Base-by-base conservation (phyloP, 2,888 invertebrate species). In the Nemotelus pantherinus region DNA sequence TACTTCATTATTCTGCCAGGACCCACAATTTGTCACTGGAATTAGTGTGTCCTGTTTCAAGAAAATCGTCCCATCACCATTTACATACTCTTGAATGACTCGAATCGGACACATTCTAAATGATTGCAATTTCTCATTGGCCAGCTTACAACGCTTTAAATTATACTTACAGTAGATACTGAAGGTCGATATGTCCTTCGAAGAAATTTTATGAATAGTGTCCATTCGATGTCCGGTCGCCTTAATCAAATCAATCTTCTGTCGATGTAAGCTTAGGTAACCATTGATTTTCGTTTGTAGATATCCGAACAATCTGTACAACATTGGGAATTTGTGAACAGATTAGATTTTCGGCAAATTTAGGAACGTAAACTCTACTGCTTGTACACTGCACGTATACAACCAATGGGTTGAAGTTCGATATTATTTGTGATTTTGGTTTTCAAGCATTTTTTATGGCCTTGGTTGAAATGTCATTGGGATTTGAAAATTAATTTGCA, bases 191-290 rank as follows among this genome's bases (percentile, higher is more conserved):
- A 70, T 70, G 70, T 70, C 55, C 70, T 53, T 55, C 45, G 25
- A 41, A 70, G 55, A 47, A 57, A 65, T 75, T 50, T 79, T 77
- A 79, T 79, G 79, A 79, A 79, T 79, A 68, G 76, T 72, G 77
- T 77, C 77, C 79, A 79, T 72, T 67, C 77, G 63, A 79, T 79
- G 77, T 77, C 77, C 67, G 75, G 76, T 79, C 77, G 78, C 79
- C 79, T 77, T 77, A 77, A 77, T 79, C 79, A 77, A 79, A 79
- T 79, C 77, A 79, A 79, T 79, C 79, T 77, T 58, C 53, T 77
- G 63, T 70, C 74, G 74, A 64, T 64, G 63, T 71, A 70, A 45
- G 70, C 70, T 65, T 70, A 55, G 47, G 70, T 41, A 55, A 10
- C 4, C 65, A 65, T 65, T 63, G 10, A 25, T 44, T 7, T n/a